Conservation (phyloP, 2,797 vertebrate genomes). For the Sibirionetta formosa region DNA sequence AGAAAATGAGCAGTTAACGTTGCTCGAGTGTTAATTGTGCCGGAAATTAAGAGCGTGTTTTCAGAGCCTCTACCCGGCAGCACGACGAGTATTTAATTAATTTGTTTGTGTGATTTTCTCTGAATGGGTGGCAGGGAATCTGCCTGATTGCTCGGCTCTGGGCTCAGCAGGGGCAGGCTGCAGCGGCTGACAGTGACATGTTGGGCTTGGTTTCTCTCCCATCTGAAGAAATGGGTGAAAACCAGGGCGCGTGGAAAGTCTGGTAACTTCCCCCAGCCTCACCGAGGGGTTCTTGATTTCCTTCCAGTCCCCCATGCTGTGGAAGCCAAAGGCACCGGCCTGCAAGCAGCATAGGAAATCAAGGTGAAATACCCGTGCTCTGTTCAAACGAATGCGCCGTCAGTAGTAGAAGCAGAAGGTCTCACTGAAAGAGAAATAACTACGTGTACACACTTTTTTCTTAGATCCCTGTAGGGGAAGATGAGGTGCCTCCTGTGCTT, state of each 20-base stretch:
- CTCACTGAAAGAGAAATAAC: neutral
- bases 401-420: neutral
- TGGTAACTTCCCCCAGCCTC: neutral
- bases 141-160: neutral
- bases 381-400: neutral
- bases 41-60: slow-evolving; percentile 19
- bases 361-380: neutral
- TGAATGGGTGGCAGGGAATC: slow-evolving; percentile 5
- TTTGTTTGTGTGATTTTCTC: neutral
- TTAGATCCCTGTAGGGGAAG: neutral
- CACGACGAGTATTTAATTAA: slow-evolving; percentile 39
- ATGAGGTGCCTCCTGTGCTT: neutral
- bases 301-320: neutral
- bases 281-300: neutral
- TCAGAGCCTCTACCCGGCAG: neutral
- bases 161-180: neutral
- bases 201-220: neutral
- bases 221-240: neutral
- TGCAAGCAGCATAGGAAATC: neutral
- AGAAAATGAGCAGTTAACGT: slow-evolving; percentile 36
- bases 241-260: neutral
- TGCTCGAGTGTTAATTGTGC: slow-evolving; percentile 46
- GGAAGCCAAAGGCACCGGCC: neutral
- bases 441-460: neutral
- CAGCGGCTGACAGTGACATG: rapidly evolving